A percentile compares a stretch with the other conserved stretches of the same genome.
phyloP scores from a whole-genome alignment of 1,140 invertebrate species.

The Listronotus oregonensis region DNA sequence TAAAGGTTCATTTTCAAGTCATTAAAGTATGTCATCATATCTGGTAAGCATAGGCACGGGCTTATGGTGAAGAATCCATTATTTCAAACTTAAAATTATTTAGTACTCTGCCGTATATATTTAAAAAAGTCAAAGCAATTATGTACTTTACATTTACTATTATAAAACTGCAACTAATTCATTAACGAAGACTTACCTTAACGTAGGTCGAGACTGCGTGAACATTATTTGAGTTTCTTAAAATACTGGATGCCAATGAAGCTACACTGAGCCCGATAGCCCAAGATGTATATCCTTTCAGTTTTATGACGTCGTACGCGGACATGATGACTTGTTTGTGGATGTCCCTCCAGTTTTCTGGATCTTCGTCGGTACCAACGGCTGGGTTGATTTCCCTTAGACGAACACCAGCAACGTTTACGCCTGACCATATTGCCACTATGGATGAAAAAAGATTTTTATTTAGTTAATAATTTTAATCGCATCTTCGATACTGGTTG shows the following conservation, averaged over 20 bases:
- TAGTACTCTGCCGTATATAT: too few relatives aligned
- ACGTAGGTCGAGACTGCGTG: constrained; percentile 82
- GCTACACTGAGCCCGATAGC: constrained; percentile 86
- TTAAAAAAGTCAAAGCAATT: too few relatives aligned
- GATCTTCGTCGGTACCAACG: constrained; percentile 72
- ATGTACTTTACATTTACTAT: neutral
- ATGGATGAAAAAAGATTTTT: too few relatives aligned
- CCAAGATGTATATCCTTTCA: constrained; percentile 91
- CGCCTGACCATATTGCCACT: constrained; percentile 93
- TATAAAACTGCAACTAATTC: neutral
- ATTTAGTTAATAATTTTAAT: too few relatives aligned
- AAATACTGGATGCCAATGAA: constrained; percentile 71
- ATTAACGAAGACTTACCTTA: constrained; percentile 64
- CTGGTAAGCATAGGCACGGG: too few relatives aligned
- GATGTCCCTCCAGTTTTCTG: constrained; percentile 78
- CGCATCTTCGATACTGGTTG: too few relatives aligned
- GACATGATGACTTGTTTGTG: constrained; percentile 82
- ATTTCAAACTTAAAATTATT: too few relatives aligned
- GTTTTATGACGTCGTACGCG: constrained; percentile 86
- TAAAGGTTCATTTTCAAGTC: too few relatives aligned
- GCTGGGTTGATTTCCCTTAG: constrained; percentile 76
- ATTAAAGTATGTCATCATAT: too few relatives aligned
- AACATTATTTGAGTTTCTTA: constrained; percentile 77
- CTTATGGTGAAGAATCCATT: too few relatives aligned
- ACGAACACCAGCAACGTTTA: constrained; percentile 87